Evolutionary conservation across 2,113 vertebrate genomes (phyloP).

Genomic region (Ceratotherium simum): DNA sequence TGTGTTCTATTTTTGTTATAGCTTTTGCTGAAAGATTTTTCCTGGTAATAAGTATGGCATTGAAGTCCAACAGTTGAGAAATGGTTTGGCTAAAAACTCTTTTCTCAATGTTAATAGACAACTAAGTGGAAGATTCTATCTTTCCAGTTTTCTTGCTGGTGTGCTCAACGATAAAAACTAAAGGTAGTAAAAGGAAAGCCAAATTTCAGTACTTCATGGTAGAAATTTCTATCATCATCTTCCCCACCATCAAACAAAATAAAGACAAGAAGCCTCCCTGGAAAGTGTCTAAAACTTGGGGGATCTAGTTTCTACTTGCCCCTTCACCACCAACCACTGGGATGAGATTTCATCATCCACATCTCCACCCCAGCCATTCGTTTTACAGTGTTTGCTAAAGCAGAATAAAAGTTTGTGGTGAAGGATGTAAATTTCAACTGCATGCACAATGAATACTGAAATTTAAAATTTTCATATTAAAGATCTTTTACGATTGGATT

Average conservation of each 20-base stretch:
- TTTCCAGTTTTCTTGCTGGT: not conserved
- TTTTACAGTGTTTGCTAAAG: not conserved
- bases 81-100: not conserved
- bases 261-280: not conserved
- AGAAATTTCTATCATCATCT: not conserved
- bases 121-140: not conserved
- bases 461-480: not conserved
- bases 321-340: not conserved
- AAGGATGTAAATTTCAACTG: not conserved
- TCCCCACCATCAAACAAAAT: not conserved
- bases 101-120: not conserved
- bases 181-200: not conserved
- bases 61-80: not conserved
- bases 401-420: not conserved
- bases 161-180: slow-evolving; percentile 4
- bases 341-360: not conserved
- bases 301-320: not conserved
- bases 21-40: not conserved
- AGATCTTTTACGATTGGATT: not conserved
- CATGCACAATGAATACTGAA: not conserved
- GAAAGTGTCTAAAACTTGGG: not conserved
- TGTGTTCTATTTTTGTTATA: not conserved
- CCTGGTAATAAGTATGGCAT: not conserved
- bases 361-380: not conserved
- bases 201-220: not conserved